phyloP scores from a whole-genome alignment of 92 coral and sea anemone genomes.

The Parazoanthus atlanticus region DNA sequence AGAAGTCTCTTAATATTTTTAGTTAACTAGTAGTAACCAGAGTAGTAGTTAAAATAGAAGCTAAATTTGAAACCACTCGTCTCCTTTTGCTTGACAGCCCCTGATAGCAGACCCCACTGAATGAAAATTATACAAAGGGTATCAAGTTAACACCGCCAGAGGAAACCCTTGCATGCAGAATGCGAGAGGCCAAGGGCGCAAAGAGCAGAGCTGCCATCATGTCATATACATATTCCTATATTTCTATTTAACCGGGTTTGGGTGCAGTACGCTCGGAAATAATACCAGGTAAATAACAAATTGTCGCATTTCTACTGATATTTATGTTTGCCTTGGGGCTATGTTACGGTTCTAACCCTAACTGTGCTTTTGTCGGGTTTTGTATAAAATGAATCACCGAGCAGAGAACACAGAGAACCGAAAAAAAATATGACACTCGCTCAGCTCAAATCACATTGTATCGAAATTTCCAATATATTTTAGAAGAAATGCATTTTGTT shows the following conservation, averaged over 20 bases:
- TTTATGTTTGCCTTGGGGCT: neutral
- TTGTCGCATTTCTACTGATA: neutral
- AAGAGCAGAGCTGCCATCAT: neutral
- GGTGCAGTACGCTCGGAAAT: neutral
- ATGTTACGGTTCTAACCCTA: too few relatives aligned
- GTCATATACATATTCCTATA: too few relatives aligned
- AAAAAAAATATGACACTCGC: neutral
- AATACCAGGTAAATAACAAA: neutral
- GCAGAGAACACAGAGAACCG: neutral
- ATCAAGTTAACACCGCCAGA: neutral
- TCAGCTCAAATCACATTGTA: too few relatives aligned
- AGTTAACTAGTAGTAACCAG: neutral
- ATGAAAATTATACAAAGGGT: too few relatives aligned
- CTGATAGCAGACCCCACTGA: neutral
- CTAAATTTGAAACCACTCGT: neutral
- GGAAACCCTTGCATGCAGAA: neutral
- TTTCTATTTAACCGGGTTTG: neutral
- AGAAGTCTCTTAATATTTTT: neutral
- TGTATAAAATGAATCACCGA: neutral
- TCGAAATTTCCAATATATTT: too few relatives aligned
- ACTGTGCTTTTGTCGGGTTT: too few relatives aligned
- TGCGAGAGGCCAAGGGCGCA: neutral
- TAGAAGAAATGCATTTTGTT: neutral
- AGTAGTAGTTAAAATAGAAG: too few relatives aligned
- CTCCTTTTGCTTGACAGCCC: neutral